phyloP scores from a whole-genome alignment of 2,797 vertebrate species.

The Xiphorhynchus erythropygius region DNA sequence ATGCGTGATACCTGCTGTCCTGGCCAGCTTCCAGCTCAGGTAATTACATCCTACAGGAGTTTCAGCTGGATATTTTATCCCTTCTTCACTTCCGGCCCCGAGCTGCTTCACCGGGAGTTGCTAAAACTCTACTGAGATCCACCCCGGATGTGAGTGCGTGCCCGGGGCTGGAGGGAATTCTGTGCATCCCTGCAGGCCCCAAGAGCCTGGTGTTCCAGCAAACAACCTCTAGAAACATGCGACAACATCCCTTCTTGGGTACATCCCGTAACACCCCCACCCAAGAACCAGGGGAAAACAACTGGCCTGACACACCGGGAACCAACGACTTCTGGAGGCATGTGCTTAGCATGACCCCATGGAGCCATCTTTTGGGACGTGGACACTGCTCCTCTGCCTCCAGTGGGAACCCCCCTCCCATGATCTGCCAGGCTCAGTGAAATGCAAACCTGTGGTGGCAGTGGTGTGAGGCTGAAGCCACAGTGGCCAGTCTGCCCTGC shows the following conservation, averaged over 20 bases:
- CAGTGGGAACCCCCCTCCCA: background rate
- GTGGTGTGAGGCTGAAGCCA: background rate
- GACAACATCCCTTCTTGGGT: background rate
- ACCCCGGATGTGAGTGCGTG: slow-evolving; percentile 22
- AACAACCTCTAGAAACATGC: background rate
- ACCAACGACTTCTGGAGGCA: background rate
- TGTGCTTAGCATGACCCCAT: fast-evolving
- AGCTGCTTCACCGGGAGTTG: background rate
- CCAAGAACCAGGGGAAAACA: background rate
- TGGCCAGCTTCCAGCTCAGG: slow-evolving; percentile 44
- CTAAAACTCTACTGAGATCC: background rate
- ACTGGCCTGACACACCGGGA: background rate
- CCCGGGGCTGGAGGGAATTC: slow-evolving; percentile 20
- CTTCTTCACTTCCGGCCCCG: slow-evolving; percentile 61
- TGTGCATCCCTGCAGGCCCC: background rate
- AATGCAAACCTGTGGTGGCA: background rate
- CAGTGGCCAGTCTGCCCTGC: background rate
- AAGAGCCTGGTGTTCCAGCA: background rate
- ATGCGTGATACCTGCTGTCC: background rate
- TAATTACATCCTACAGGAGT: slow-evolving; percentile 67
- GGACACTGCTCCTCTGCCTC: background rate
- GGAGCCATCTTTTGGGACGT: fast-evolving
- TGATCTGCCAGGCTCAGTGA: background rate
- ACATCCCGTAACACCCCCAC: background rate
- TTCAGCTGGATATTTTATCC: slow-evolving; percentile 59